Conservation (phyloP, 2,888 invertebrate genomes). For the Andrena camellia region DNA sequence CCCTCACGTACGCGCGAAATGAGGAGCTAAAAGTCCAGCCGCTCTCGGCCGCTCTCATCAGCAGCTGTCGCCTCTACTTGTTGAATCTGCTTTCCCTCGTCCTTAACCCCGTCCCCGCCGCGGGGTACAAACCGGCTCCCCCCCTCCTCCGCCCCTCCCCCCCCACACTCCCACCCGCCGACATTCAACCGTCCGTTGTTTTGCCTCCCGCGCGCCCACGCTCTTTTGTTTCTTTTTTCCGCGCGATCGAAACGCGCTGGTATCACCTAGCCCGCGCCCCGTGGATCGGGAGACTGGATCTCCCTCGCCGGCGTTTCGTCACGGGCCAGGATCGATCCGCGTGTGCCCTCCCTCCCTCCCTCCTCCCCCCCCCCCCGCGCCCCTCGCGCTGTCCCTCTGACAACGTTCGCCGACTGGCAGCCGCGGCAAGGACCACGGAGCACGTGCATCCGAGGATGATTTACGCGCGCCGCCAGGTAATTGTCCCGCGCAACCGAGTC, state of each 20-base stretch:
- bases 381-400: no score
- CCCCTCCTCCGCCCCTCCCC: neutral
- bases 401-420: neutral
- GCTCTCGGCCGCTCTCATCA: conserved; percentile 75
- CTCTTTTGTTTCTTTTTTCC: conserved; percentile 37
- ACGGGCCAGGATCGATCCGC: conserved; percentile 18
- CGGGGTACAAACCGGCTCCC: conserved; percentile 19
- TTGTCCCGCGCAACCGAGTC: conserved; percentile 1
- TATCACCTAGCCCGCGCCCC: conserved; percentile 26
- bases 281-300: conserved; percentile 19
- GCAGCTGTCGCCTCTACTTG: conserved; percentile 80
- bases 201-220: conserved; percentile 57
- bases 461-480: neutral
- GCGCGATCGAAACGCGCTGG: conserved; percentile 39
- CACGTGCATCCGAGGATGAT: conserved; percentile 1
- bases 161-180: conserved; percentile 18
- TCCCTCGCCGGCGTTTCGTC: conserved; percentile 11
- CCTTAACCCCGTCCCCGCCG: conserved; percentile 30
- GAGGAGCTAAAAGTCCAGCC: conserved; percentile 66
- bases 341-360: neutral
- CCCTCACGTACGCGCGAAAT: conserved; percentile 39
- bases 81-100: conserved; percentile 74
- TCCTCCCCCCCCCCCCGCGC: no score
- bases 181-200: conserved; percentile 61
- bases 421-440: neutral